Evolutionary conservation across 1,140 invertebrate species (phyloP).

Genomic region (Meloidogyne hapla): DNA sequence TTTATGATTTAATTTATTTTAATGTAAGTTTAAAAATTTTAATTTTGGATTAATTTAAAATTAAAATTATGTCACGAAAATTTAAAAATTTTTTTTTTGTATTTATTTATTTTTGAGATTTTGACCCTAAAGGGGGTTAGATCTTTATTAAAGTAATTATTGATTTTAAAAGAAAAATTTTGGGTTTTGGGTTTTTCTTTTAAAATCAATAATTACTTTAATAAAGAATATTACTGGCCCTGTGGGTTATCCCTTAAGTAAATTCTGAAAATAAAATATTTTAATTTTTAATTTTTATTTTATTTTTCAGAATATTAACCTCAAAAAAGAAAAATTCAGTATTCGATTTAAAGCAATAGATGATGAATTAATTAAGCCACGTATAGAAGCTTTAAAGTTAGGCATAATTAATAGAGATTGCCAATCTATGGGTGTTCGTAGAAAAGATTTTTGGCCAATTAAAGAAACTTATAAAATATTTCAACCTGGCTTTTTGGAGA

Average conservation of each 20-base stretch:
- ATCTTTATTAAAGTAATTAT: too few species aligned
- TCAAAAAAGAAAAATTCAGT: conserved; percentile 78
- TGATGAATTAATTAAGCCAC: conserved; percentile 72
- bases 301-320: conserved; percentile 70
- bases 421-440: conserved; percentile 73
- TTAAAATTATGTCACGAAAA: conserved; percentile 5
- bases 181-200: too few species aligned
- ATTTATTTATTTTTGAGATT: too few species aligned
- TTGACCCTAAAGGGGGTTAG: too few species aligned
- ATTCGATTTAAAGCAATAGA: conserved; percentile 75
- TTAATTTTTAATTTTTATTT: background rate
- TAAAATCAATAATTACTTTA: too few species aligned
- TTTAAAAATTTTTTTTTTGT: background rate
- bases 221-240: too few species aligned
- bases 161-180: too few species aligned
- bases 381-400: conserved; percentile 75
- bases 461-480: conserved; percentile 73
- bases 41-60: background rate
- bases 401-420: conserved; percentile 69
- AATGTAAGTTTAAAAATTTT: conserved; percentile 66
- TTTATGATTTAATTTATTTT: conserved; percentile 89
- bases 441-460: conserved; percentile 71
- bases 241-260: too few species aligned
- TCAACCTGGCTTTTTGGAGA: conserved; percentile 79
- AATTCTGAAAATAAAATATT: background rate